Conservation (phyloP, 2,113 vertebrate genomes). For the Nannospalax galili region DNA sequence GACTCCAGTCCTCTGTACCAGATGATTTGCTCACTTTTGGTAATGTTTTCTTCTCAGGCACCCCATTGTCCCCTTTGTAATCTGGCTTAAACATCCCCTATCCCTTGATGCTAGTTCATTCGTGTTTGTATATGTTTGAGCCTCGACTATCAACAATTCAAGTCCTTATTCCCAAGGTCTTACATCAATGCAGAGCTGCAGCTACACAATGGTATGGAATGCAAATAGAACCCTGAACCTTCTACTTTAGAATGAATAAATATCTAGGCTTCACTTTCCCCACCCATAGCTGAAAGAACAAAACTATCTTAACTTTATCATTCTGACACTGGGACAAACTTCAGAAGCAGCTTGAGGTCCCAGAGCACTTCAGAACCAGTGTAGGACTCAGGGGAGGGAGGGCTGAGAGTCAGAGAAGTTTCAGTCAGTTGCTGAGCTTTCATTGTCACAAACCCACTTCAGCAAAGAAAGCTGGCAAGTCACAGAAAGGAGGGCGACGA, state of each 20-base stretch:
- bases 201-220: background rate
- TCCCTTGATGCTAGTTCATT: background rate
- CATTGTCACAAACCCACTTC: conserved; percentile 71
- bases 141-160: conserved; percentile 2
- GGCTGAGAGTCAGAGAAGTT: conserved; percentile 54
- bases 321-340: background rate
- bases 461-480: conserved; percentile 69
- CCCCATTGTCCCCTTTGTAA: background rate
- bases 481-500: conserved; percentile 71
- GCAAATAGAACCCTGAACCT: background rate
- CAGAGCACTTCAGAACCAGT: background rate
- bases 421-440: conserved; percentile 70
- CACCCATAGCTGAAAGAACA: conserved; percentile 7
- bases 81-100: background rate
- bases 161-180: background rate
- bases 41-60: background rate
- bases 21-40: background rate
- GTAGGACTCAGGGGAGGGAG: background rate
- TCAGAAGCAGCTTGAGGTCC: background rate
- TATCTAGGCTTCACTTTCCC: conserved; percentile 3
- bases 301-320: background rate
- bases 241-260: conserved; percentile 1
- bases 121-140: background rate
- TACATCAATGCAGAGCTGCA: background rate
- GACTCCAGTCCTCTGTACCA: background rate